These are phyloP conservation scores for Crenuchus spilurus DNA, from an alignment of 2,797 vertebrate genomes.

Conservation along the genomic window DNA sequence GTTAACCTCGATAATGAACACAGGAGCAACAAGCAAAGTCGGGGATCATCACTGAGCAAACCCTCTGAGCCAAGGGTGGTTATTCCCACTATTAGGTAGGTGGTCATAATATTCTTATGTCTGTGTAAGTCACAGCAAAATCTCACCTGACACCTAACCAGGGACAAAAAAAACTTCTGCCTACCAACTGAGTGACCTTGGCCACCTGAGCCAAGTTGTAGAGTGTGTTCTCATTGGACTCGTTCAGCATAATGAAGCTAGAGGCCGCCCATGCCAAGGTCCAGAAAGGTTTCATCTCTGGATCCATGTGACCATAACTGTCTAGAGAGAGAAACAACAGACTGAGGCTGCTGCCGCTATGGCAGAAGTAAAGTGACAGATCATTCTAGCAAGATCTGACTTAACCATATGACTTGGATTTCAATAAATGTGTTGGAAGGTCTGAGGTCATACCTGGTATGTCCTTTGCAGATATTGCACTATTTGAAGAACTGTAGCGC, in stretches of 20 bases:
- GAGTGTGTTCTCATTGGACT: conserved; percentile 86
- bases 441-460: conserved; percentile 83
- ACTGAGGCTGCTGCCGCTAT: neutral
- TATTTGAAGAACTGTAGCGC: conserved; percentile 68
- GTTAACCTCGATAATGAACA: no score
- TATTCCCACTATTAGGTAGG: no score
- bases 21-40: no score
- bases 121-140: no score
- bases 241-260: conserved; percentile 85
- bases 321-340: conserved; percentile 70
- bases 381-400: neutral
- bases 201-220: conserved; percentile 85
- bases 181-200: conserved; percentile 88
- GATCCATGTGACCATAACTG: conserved; percentile 78
- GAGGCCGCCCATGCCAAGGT: conserved; percentile 79
- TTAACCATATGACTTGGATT: no score
- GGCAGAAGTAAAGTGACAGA: neutral
- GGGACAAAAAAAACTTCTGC: conserved; percentile 45
- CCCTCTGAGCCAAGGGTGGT: no score
- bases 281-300: conserved; percentile 83
- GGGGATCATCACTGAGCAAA: no score
- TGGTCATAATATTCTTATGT: no score
- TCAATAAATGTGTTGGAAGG: neutral
- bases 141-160: no score
- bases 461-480: conserved; percentile 73